Evolutionary conservation across 2,113 vertebrate species (phyloP).

Genomic region (Erythrocercus mccallii): DNA sequence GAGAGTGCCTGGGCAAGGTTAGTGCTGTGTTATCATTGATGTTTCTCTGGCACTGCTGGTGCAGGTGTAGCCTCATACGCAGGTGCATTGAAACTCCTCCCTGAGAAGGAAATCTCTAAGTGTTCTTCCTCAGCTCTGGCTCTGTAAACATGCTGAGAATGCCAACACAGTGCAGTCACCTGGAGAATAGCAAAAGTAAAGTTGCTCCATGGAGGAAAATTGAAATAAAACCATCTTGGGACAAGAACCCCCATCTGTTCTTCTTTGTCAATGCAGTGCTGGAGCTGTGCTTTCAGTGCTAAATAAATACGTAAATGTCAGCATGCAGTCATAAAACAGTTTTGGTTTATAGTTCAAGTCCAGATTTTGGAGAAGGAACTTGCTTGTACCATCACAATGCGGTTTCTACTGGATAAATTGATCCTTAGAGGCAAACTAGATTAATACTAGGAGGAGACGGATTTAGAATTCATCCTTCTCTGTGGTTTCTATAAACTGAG

Average conservation of each 20-base stretch:
- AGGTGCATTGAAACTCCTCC: not conserved
- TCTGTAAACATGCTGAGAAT: not conserved
- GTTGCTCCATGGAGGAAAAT: not conserved
- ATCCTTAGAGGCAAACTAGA: constrained; percentile 39
- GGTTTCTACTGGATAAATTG: constrained; percentile 21
- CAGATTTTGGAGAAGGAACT: not conserved
- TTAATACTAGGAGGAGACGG: constrained; percentile 24
- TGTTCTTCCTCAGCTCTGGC: not conserved
- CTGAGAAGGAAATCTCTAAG: not conserved
- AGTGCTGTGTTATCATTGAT: accelerated
- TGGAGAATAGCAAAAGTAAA: not conserved
- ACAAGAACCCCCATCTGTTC: not conserved
- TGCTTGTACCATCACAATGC: not conserved
- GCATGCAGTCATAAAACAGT: not conserved
- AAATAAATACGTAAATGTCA: not conserved
- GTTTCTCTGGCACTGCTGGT: not conserved
- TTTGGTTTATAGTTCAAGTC: not conserved
- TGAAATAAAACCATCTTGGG: not conserved
- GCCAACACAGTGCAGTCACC: not conserved
- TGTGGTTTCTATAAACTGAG: constrained; percentile 48
- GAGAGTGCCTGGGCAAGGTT: not conserved
- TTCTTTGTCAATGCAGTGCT: not conserved
- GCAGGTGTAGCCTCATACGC: accelerated
- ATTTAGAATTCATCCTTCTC: constrained; percentile 45
- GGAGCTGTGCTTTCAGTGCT: not conserved